Base-by-base conservation (phyloP, 2,797 vertebrate genomes). In the Danionella dracula region DNA sequence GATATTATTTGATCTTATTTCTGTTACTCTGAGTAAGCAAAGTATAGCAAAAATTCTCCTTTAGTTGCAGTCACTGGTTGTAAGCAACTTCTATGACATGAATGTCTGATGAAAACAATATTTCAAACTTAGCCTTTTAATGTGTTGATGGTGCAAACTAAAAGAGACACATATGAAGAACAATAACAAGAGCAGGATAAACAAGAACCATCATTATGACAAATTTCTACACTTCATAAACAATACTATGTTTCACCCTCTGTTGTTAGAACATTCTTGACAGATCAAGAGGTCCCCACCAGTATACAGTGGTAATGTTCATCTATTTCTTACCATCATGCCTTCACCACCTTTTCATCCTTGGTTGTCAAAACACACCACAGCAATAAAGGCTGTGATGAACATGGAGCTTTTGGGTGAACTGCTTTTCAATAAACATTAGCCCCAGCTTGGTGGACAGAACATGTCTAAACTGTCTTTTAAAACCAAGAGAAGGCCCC, bases 341-440 rank as follows among this genome's bases (percentile, higher is more conserved):
- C 74, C 60, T 61, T 34, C 48, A 40, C 61, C n/a, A 16, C 38
- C 31, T 61, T 70, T 72, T 70, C 40, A 72, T 76, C 70, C 29
- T 0, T 40, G 70, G 61, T 72, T 72, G 74, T 76, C 74, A 76
- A 70, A 76, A 72, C 66, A 76, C 34, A 27, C 23, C 3, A 46
- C 5, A 5, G 66, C 51, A 62, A 58, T 70, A 66, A 76, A 62
- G 49, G 66, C 46, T 8, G 15, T 10, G 15, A 57, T 68, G 45
- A 65, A 34, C 69, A 55, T 59, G 19, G 50, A 45, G 15, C 45
- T 62, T 62, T 50, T 31, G 13, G 2, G 34, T 44, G 29, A 54
- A 64, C 66, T 62, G 66, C 66, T 76, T 69, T 71, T 69, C 61
- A 48, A 49, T 58, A 76, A 76, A 72, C 70, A 76, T 76, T 57